Evolutionary conservation across 2,797 vertebrate genomes (phyloP).

Genomic region (Podargus strigoides): DNA sequence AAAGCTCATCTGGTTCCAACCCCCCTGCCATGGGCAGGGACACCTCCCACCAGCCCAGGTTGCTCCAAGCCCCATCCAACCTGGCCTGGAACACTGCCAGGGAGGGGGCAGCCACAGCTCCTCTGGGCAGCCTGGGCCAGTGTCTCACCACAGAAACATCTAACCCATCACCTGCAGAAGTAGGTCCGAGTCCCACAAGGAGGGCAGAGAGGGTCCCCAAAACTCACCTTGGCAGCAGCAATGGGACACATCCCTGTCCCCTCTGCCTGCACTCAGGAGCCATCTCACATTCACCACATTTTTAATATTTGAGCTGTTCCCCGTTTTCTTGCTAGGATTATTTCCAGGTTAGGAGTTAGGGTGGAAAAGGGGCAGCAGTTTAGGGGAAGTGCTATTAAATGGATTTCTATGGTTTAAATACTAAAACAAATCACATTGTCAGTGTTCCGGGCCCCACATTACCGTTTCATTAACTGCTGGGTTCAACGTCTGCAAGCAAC

Average conservation of each 20-base stretch:
- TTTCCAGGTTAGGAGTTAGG: neutral
- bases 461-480: neutral
- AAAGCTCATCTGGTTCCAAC: too few species aligned
- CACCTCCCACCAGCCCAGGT: too few species aligned
- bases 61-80: too few species aligned
- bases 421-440: neutral
- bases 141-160: too few species aligned
- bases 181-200: neutral
- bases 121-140: too few species aligned
- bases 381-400: neutral
- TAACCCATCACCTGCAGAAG: neutral
- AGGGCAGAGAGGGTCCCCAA: neutral
- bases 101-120: too few species aligned
- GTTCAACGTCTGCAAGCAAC: neutral
- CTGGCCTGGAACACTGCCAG: too few species aligned
- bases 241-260: neutral
- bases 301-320: neutral
- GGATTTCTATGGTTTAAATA: neutral
- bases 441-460: neutral
- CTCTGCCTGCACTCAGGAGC: neutral
- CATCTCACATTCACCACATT: neutral
- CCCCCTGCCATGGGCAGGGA: too few species aligned
- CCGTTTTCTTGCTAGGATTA: neutral
- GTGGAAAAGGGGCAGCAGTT: neutral
- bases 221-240: neutral